Conservation (phyloP, 2,888 invertebrate species). For the Campaea margaritaria region DNA sequence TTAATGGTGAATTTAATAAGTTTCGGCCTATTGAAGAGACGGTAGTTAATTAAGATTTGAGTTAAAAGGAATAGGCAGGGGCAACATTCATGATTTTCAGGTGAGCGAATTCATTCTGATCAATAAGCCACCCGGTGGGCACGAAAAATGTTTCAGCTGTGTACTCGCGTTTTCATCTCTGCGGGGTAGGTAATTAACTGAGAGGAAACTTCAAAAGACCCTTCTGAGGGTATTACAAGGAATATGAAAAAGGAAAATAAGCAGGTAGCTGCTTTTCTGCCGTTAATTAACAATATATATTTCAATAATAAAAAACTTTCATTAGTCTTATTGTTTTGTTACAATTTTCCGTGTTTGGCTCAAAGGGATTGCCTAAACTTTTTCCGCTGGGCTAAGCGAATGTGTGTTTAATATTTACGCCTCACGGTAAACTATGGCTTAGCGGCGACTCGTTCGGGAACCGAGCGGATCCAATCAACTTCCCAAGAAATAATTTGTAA, state of each 20-base stretch:
- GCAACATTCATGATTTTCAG: conserved; percentile 49
- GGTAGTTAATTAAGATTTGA: conserved; percentile 28
- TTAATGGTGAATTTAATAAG: conserved; percentile 12
- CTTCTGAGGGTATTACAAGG: conserved; percentile 51
- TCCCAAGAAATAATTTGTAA: too few species aligned
- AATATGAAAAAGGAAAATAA: conserved; percentile 54
- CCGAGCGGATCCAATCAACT: too few species aligned
- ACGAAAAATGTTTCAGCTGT: conserved; percentile 58
- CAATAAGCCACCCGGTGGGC: conserved; percentile 58
- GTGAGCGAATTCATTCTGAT: conserved; percentile 56
- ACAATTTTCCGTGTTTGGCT: too few species aligned
- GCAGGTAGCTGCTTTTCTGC: conserved; percentile 35
- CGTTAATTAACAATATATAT: conserved; percentile 41
- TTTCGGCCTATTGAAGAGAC: conserved; percentile 13
- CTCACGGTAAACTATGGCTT: too few species aligned
- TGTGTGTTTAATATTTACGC: too few species aligned
- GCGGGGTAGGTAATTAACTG: conserved; percentile 65
- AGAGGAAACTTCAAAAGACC: conserved; percentile 63
- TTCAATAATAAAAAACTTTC: conserved; percentile 34
- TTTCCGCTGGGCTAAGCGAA: not conserved
- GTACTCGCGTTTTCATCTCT: conserved; percentile 54
- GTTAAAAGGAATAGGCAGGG: conserved; percentile 32
- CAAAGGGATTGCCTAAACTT: not conserved
- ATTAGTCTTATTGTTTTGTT: conserved; percentile 13
- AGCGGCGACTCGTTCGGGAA: too few species aligned